Percentiles rank a stretch among this genome's conserved stretches.
phyloP scores from a whole-genome alignment of 2,797 vertebrate species.

The Microtus obscurus region DNA sequence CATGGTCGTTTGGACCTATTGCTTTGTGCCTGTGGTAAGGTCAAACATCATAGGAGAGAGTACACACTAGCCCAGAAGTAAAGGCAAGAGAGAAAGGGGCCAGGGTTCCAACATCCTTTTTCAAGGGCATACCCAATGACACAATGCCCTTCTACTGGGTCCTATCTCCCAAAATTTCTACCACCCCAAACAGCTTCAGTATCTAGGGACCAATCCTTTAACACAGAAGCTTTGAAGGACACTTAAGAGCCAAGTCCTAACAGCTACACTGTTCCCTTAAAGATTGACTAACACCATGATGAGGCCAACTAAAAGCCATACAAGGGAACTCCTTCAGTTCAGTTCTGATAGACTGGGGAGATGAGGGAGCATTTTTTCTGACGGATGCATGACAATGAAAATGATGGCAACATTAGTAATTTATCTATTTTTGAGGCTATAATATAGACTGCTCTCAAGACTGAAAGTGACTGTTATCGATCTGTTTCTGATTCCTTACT shows the following conservation, averaged over 20 bases:
- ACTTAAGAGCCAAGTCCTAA: neutral
- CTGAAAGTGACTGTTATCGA: neutral
- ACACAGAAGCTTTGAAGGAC: neutral
- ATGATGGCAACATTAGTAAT: neutral
- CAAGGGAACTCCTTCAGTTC: neutral
- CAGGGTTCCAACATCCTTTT: too few species aligned
- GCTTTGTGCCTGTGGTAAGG: neutral
- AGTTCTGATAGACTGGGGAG: neutral
- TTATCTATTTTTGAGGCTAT: neutral
- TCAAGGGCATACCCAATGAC: neutral
- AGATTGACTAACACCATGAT: neutral
- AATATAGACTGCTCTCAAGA: neutral
- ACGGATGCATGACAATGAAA: neutral
- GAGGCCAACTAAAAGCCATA: neutral
- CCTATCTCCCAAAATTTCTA: neutral
- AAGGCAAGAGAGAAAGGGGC: neutral
- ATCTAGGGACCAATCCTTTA: neutral
- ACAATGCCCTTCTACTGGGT: neutral
- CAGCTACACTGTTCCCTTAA: neutral
- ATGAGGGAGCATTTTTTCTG: neutral
- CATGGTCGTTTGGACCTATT: neutral
- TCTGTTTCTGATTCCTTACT: neutral
- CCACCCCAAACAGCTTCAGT: neutral
- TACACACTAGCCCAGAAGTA: too few species aligned
- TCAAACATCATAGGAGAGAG: neutral